Conservation (phyloP, 2,797 vertebrate species). For the Malurus splendens region DNA sequence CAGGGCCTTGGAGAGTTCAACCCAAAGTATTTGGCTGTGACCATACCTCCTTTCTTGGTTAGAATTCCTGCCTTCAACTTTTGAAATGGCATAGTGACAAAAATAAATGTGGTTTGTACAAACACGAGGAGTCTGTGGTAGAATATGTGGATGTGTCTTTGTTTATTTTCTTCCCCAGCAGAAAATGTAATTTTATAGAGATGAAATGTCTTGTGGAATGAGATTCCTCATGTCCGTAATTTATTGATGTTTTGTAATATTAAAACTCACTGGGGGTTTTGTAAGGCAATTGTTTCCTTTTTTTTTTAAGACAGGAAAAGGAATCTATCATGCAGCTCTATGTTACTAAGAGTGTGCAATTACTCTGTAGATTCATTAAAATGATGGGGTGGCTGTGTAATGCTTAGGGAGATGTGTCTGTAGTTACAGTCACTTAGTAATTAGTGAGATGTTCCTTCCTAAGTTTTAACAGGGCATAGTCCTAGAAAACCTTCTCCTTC, state of each 20-base stretch:
- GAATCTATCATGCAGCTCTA: neutral
- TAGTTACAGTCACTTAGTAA: neutral
- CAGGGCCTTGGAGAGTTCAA: neutral
- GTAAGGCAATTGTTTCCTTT: neutral
- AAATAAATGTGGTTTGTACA: slow-evolving; percentile 7
- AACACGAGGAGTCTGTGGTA: neutral
- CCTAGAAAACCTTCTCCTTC: neutral
- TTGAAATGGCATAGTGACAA: neutral
- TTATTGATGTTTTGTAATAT: slow-evolving; percentile 1
- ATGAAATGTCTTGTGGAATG: neutral
- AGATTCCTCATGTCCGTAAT: neutral
- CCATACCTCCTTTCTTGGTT: neutral
- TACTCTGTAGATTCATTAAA: neutral
- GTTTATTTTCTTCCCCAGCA: neutral
- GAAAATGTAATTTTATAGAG: neutral
- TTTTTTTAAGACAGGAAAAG: neutral
- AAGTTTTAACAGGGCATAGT: neutral
- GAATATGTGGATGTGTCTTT: neutral
- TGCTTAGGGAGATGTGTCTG: neutral
- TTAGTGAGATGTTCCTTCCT: neutral
- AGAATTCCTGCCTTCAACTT: neutral
- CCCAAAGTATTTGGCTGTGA: neutral
- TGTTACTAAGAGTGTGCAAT: neutral
- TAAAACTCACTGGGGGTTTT: neutral
- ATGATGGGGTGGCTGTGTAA: neutral